Evolutionary conservation across 2,888 invertebrate species (phyloP), one percentile per base, ranked within the genome.

Genomic region (Hesperia comma): DNA sequence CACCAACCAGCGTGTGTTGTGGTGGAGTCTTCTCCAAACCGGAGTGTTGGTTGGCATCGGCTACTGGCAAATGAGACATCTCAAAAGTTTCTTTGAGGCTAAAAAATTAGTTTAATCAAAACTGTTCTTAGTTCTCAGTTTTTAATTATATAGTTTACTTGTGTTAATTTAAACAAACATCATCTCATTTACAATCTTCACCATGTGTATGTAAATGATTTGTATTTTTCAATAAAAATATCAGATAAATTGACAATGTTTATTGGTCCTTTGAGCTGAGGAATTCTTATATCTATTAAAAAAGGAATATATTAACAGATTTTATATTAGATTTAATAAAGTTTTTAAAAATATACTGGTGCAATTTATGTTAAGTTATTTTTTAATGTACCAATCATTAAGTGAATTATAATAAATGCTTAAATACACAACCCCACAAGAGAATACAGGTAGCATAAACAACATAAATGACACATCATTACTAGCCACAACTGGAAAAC

Each of bases 21-120:
- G 98, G 98, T 99, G 99, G 99, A 98, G 99, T 64, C 92, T 99
- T 14, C 95, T 96, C 0, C 99, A 99, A 90, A 98, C 98, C 0
- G 94, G 95, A 63, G 97, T 99, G 51, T 94, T 99, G 12, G 92
- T 99, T 0, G 91, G 95, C 40, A 99, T 99, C 94, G 99, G 99
- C 15, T 96, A 98, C 74, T 99, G 99, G 99, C 99, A 99, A 91
- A 99, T 99, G 99, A 95, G 96, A 80, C 99, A 99, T 94, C 94
- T 99, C 74, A 99, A 99, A 94, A 97, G 98, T 80, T 99, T 99
- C 95, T 99, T 99, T 83, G 99, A 99, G 92, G 99, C 99, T 33
- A 99, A 99, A 93, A 99, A 99, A 94, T 94, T 99, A 83, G 99
- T 99, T 57, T 97, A 95, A 94, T 83, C 69, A 67, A 60, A 63